Evolutionary conservation across 2,113 vertebrate genomes (phyloP).

Genomic region (Sinosuthora webbiana): DNA sequence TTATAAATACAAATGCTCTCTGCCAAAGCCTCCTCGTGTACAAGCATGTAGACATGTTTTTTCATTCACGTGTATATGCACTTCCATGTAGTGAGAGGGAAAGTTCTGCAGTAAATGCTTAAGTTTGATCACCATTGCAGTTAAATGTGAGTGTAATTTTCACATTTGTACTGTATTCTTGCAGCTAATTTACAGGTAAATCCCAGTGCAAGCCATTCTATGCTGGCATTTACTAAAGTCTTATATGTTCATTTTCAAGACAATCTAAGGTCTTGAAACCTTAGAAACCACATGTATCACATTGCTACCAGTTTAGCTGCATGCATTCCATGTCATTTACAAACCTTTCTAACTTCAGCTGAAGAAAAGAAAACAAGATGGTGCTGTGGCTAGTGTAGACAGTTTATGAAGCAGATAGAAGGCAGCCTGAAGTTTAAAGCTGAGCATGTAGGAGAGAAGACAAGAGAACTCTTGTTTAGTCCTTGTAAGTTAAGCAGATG

Average conservation of each 20-base stretch:
- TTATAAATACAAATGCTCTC: not conserved
- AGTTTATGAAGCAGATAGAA: not conserved
- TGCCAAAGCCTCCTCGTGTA: not conserved
- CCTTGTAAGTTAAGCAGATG: not conserved
- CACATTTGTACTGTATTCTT: not conserved
- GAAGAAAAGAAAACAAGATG: not conserved
- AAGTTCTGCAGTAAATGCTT: not conserved
- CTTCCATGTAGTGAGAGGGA: not conserved
- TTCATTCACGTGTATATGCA: not conserved
- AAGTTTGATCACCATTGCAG: not conserved
- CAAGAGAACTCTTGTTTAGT: not conserved
- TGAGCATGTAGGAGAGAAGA: not conserved
- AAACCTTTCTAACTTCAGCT: not conserved
- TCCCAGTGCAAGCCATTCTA: not conserved
- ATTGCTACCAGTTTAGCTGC: not conserved
- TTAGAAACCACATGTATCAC: not conserved
- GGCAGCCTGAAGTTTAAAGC: not conserved
- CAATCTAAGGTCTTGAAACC: not conserved
- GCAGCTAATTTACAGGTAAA: not conserved
- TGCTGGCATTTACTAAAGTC: not conserved
- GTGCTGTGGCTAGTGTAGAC: not conserved
- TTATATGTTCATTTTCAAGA: not conserved
- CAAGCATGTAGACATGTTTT: rapidly evolving
- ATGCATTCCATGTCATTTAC: not conserved
- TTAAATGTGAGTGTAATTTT: not conserved